Percentiles rank a stretch among this genome's conserved stretches.
These are phyloP conservation scores for Sarcophaga bullata DNA, from an alignment of 1,140 invertebrate species.

Conservation along the genomic window DNA sequence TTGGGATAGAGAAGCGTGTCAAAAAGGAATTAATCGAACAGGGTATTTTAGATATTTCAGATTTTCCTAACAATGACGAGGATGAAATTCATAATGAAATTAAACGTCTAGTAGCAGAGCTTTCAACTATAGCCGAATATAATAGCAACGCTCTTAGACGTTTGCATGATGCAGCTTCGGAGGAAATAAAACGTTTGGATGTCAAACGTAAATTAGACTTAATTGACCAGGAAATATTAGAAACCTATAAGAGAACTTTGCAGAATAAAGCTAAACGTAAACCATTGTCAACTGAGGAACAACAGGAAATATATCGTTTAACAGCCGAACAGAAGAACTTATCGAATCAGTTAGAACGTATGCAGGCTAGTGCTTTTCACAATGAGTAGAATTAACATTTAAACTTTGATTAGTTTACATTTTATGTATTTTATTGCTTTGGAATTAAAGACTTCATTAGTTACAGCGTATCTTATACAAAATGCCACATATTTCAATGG, in stretches of 20 bases:
- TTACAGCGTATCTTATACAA: no score
- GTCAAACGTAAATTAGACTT: constrained; percentile 75
- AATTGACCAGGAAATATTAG: constrained; percentile 80
- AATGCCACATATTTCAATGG: no score
- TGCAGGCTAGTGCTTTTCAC: constrained; percentile 47
- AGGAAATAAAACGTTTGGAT: constrained; percentile 75
- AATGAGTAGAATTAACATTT: constrained; percentile 6
- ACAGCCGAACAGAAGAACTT: constrained; percentile 71
- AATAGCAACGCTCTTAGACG: constrained; percentile 76
- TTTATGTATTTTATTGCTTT: no score
- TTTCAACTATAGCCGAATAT: constrained; percentile 75
- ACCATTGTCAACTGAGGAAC: constrained; percentile 81
- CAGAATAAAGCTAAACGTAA: constrained; percentile 82
- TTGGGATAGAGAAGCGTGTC: constrained; percentile 81
- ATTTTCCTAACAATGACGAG: constrained; percentile 71
- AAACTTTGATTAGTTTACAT: neutral
- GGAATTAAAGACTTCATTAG: no score
- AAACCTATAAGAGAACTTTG: constrained; percentile 82
- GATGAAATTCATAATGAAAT: constrained; percentile 90
- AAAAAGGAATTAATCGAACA: constrained; percentile 88
- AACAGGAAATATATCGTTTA: constrained; percentile 78
- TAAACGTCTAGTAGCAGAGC: constrained; percentile 84
- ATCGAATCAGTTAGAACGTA: constrained; percentile 67
- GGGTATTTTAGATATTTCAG: constrained; percentile 80
- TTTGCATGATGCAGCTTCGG: constrained; percentile 70